Conservation (phyloP, 2,797 vertebrate genomes). For the Myripristis jacobus region DNA sequence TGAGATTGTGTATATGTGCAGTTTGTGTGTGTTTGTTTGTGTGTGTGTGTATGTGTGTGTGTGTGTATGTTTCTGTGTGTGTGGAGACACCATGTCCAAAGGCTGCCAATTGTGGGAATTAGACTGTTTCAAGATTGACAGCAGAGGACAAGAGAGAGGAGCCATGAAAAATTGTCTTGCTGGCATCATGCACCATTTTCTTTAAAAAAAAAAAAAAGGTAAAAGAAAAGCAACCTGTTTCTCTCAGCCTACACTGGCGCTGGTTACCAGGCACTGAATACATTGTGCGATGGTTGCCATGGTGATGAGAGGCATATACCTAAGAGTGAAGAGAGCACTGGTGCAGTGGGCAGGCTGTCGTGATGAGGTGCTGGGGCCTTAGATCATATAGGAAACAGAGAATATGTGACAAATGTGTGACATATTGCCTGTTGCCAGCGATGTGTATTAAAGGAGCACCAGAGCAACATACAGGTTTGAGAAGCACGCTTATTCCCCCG, state of each 20-base stretch:
- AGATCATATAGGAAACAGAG: slow-evolving; percentile 52
- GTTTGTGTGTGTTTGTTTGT: no score
- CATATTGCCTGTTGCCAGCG: slow-evolving; percentile 7
- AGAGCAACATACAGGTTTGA: no score
- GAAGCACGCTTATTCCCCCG: not conserved
- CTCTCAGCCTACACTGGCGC: slow-evolving; percentile 74
- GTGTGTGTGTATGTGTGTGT: slow-evolving; percentile 12
- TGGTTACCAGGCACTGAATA: slow-evolving; percentile 76
- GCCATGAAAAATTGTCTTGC: slow-evolving; percentile 46
- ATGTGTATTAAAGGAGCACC: slow-evolving; percentile 2
- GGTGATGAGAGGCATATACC: slow-evolving; percentile 81
- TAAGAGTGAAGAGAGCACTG: slow-evolving; percentile 77
- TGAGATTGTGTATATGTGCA: slow-evolving; percentile 14
- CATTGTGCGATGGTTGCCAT: slow-evolving; percentile 82
- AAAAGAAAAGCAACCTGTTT: slow-evolving; percentile 71
- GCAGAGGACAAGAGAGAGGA: slow-evolving; percentile 36
- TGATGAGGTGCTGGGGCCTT: slow-evolving; percentile 70
- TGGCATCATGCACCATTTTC: slow-evolving; percentile 51
- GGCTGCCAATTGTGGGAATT: slow-evolving; percentile 49
- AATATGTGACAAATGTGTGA: slow-evolving; percentile 51
- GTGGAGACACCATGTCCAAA: slow-evolving; percentile 20
- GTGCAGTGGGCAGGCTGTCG: slow-evolving; percentile 83
- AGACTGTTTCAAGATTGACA: slow-evolving; percentile 36
- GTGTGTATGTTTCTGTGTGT: slow-evolving; percentile 15
- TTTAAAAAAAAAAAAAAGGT: no score